Evolutionary conservation across 2,113 vertebrate species (phyloP), one percentile per base, ranked within the genome.

Genomic region (Shinisaurus crocodilurus): DNA sequence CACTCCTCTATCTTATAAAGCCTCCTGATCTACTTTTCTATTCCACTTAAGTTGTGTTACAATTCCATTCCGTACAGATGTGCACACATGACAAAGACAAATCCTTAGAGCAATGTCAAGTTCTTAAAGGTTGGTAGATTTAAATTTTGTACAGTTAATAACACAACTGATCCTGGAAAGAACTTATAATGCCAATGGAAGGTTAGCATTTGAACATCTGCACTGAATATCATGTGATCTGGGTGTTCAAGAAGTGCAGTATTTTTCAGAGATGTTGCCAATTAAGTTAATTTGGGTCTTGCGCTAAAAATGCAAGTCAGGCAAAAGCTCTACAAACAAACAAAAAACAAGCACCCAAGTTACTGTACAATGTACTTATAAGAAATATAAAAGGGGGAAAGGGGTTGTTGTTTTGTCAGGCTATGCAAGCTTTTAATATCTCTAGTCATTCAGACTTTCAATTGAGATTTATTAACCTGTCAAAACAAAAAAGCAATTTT

Each of bases 381-480:
- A 93, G 76, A 91, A 95, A 94, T 54, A 88, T 9, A 91, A 90
- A 89, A 75, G 86, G 54, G 37, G 1, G 29, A 43, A 32, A 48
- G 34, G 67, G 12, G 23, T 67, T 48, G 20, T 82, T 60, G 37
- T 90, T 95, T 91, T 91, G 63, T 89, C 89, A 91, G 75, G n/a
- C 32, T 91, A 84, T 70, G 92, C 60, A 94, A 92, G 91, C 75
- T 94, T 94, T 95, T 95, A 94, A 92, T 92, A 92, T 87, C 84
- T 75, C 84, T 57, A 92, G 92, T 91, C 93, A 93, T 92, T 96
- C 90, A 93, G 67, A 92, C 16, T 25, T 95, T 90, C 0, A 0
- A 93, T 50, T 93, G 75, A 94, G 90, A 96, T 95, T 94, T 93
- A 96, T 95, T 95, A 95, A 93, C 69, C 86, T 94, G 76, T 91